These are phyloP conservation scores for Patella caerulea DNA, from an alignment of 2,888 invertebrate genomes.

Conservation along the genomic window DNA sequence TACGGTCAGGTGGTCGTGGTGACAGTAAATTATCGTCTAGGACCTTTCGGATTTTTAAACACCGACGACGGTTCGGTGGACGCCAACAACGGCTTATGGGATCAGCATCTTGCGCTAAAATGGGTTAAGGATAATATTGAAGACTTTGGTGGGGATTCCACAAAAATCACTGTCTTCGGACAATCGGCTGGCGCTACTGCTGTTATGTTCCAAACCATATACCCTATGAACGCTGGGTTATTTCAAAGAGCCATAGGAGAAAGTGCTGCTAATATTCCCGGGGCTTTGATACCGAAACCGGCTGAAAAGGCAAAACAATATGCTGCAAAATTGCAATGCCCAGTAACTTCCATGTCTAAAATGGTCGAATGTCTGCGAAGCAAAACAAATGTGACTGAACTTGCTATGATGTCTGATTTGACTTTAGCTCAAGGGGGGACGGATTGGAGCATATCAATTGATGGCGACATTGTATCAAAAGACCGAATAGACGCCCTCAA, in stretches of 20 bases:
- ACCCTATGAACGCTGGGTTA: slow-evolving; percentile 23
- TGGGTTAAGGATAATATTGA: slow-evolving; percentile 31
- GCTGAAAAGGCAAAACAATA: not conserved
- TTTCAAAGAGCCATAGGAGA: slow-evolving; percentile 29
- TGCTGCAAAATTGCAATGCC: not conserved
- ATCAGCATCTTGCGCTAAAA: slow-evolving; percentile 29
- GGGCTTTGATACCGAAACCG: not conserved
- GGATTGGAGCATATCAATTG: not conserved
- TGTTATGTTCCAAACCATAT: slow-evolving; percentile 23
- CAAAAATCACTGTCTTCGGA: slow-evolving; percentile 22
- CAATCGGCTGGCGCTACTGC: slow-evolving; percentile 28
- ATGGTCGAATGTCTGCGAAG: not conserved
- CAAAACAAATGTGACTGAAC: not conserved
- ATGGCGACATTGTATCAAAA: not conserved
- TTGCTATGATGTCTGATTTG: not conserved
- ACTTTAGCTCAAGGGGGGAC: no score
- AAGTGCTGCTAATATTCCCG: slow-evolving; percentile 12
- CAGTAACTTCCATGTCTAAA: not conserved
- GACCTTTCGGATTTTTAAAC: slow-evolving; percentile 29
- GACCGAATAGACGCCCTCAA: not conserved
- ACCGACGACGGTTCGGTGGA: slow-evolving; percentile 17
- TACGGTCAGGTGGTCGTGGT: slow-evolving; percentile 28
- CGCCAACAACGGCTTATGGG: slow-evolving; percentile 31
- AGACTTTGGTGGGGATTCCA: slow-evolving; percentile 30
- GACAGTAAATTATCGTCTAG: slow-evolving; percentile 32